phyloP scores from a whole-genome alignment of 2,888 invertebrate genomes.

The Stenodera caucasica region DNA sequence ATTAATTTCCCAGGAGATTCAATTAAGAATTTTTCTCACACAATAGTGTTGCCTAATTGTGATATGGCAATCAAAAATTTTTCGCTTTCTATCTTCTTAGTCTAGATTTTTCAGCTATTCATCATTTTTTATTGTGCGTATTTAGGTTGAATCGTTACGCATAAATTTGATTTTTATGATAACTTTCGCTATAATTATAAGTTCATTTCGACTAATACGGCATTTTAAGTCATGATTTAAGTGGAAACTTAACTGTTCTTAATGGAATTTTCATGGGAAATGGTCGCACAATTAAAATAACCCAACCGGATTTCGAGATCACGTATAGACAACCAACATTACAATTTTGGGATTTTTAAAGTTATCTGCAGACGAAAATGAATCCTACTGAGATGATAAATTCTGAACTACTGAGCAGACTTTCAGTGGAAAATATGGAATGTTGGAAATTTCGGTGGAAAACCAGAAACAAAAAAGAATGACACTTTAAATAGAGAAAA shows the following conservation, averaged over 20 bases:
- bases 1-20: no score
- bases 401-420: no score
- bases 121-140: neutral
- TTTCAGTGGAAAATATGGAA: no score
- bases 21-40: neutral
- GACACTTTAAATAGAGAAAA: no score
- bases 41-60: neutral
- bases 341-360: neutral
- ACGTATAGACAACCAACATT: slow-evolving; percentile 3
- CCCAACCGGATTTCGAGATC: neutral
- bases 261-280: neutral
- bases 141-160: neutral
- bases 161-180: neutral
- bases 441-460: no score
- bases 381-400: no score
- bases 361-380: no score
- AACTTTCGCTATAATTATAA: neutral
- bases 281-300: neutral
- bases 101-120: neutral
- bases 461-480: no score
- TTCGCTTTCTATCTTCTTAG: neutral
- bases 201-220: neutral
- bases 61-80: neutral
- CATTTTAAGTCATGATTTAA: neutral
- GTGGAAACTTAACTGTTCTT: neutral